Base-by-base conservation (phyloP, 1,140 invertebrate genomes). In the Pinna nobilis region DNA sequence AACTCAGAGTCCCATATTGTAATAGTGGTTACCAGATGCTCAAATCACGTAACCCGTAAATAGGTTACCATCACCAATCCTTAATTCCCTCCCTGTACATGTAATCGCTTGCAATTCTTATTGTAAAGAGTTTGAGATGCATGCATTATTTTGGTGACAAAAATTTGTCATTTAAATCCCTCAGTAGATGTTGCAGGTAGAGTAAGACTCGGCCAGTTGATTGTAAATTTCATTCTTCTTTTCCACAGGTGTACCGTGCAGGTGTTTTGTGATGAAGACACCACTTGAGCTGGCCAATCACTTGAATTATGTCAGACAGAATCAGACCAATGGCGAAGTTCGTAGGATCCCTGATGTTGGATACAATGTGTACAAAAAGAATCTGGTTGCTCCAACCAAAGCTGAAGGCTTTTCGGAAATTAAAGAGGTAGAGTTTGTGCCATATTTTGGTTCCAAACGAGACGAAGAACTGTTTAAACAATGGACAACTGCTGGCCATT, bases 351-450 rank as follows among this genome's bases (percentile, higher is more conserved):
- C 84, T 76, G 94, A 95, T 69, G 93, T 96, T 77, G 92, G 96
- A 1, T 94, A 95, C 70, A 93, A 96, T 84, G 92, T 92, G 75
- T 95, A 93, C 86, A 92, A 93, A 93, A 94, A 85, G 69, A 95
- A 94, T 87, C 96, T 91, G 86, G 89, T 93, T 80, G 90, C 92
- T 35, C 97, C 96, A 9, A 91, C 83, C 3, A 79, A 90, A 67
- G 90, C 89, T 1, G 97, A 98, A 91, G 96, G 96, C 0, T 97
- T 97, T 83, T 86, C 86, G 28, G 93, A 96, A 86, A 93, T 98
- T 55, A 89, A 96, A 0, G 90, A 92, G 84, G 92, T 97, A 1
- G 93, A 95, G 80, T 96, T 97, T 87, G 91, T 93, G 72, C 94
- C 95, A 1, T 86, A 90, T 41, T 97, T 98, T 89, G 88, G 91